Base-by-base conservation (phyloP, 2,888 invertebrate species). In the Drosophila meridionalis region DNA sequence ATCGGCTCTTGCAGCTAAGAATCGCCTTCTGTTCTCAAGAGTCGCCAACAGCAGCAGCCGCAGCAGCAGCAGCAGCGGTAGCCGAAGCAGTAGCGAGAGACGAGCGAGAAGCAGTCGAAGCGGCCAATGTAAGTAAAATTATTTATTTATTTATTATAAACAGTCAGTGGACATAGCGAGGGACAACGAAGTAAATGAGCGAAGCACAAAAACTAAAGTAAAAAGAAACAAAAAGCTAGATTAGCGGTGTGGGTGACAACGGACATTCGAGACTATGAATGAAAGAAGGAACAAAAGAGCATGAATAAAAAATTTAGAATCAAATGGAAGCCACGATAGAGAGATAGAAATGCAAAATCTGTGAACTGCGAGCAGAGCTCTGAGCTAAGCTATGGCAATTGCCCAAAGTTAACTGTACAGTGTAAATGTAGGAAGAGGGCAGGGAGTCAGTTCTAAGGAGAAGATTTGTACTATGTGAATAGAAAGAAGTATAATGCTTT, bases 1-100 rank as follows among this genome's bases (percentile, higher is more conserved):
- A 80, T 70, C 76, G 69, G 47, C 66, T 52, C 67, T 66, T 40
- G 76, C 73, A 50, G 42, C 45, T 43, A 50, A 62, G 71, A 63
- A 58, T 43, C 56, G 71, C 36, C 57, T 57, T 58, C 30, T 45
- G 28, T 48, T 53, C 59, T 45, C 53, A 57, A 38, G 55, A 58
- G 62, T 53, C 57, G 12, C 40, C 50, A 52, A n/a, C 34, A 63
- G 34, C 75, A 61, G 43, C 62, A 34, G 43, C 47, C 50, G 11
- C 67, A 45, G 20, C 40, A 40, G 53, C 47, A 45, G 9, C 67
- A 56, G 20, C 40, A 34, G 32, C 57, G 45, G 30, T 30, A 38
- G 12, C 43, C 20, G 20, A 20, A 53, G 20, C 53, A 57, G 26
- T 57, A 53, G 34, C 30, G 30, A 20, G 8, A 48, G 42, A 28